These are phyloP conservation scores for Callospermophilus lateralis DNA, from an alignment of 2,113 vertebrate genomes.

Conservation along the genomic window DNA sequence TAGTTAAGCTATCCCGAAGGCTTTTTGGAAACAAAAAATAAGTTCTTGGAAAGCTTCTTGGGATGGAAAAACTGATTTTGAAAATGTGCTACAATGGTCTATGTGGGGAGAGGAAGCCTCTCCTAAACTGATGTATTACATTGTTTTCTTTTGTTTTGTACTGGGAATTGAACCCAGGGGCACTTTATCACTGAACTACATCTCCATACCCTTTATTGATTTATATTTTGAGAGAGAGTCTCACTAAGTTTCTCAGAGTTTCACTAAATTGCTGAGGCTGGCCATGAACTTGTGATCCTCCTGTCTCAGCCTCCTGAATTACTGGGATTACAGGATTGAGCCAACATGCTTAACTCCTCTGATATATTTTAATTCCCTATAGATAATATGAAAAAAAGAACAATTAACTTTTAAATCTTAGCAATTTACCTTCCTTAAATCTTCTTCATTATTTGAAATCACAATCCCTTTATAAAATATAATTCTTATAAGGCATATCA, in stretches of 20 bases:
- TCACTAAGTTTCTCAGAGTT: too few relatives aligned
- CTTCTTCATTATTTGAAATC: background rate
- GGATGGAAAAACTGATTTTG: background rate
- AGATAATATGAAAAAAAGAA: slow-evolving; percentile 18
- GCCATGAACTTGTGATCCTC: too few relatives aligned
- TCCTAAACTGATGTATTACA: background rate
- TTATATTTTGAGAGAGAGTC: too few relatives aligned
- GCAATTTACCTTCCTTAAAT: background rate
- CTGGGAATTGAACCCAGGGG: too few relatives aligned
- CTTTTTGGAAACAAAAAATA: background rate
- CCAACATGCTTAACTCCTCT: background rate
- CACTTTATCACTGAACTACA: too few relatives aligned
- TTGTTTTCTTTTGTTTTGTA: too few relatives aligned
- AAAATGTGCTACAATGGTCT: background rate
- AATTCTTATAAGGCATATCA: background rate
- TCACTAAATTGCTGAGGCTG: too few relatives aligned
- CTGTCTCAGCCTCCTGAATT: too few relatives aligned
- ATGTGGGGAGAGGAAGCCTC: background rate
- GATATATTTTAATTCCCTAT: background rate
- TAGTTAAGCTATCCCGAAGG: background rate
- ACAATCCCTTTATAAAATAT: slow-evolving; percentile 3
- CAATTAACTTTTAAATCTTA: slow-evolving; percentile 40
- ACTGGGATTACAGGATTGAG: too few relatives aligned
- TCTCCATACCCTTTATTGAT: too few relatives aligned
- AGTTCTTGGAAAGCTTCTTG: background rate